Evolutionary conservation across 2,113 vertebrate genomes (phyloP).

Genomic region (Hippoglossus stenolepis): DNA sequence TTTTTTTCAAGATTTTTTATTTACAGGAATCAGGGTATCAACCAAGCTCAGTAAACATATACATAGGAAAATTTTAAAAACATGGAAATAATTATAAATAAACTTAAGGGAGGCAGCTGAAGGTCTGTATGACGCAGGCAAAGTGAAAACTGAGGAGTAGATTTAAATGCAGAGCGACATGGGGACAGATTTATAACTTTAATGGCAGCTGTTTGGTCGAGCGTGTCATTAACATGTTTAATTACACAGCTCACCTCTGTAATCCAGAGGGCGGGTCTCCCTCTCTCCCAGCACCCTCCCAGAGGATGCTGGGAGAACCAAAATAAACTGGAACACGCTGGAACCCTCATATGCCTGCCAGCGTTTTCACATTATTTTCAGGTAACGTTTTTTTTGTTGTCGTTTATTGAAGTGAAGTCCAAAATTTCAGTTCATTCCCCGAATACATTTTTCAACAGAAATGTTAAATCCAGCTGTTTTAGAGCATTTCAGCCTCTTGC

Average conservation of each 20-base stretch:
- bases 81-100: no score
- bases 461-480: background rate
- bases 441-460: background rate
- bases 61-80: no score
- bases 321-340: background rate
- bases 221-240: conserved; percentile 49
- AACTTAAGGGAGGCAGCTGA: background rate
- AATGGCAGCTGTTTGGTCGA: conserved; percentile 14
- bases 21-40: no score
- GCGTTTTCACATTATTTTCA: background rate
- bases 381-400: no score
- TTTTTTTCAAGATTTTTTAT: no score
- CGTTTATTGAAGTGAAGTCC: no score
- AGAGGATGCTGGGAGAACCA: background rate
- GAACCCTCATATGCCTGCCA: background rate
- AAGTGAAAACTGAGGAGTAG: background rate
- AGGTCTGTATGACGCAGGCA: background rate
- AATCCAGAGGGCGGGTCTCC: conserved; percentile 34
- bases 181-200: conserved; percentile 29
- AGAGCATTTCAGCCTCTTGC: no score
- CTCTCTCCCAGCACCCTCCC: background rate
- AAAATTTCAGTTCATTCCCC: no score
- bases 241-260: conserved; percentile 51
- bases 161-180: background rate
- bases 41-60: no score